Base-by-base conservation (phyloP, 2,113 vertebrate genomes). In the Psittacula cyanocephala region DNA sequence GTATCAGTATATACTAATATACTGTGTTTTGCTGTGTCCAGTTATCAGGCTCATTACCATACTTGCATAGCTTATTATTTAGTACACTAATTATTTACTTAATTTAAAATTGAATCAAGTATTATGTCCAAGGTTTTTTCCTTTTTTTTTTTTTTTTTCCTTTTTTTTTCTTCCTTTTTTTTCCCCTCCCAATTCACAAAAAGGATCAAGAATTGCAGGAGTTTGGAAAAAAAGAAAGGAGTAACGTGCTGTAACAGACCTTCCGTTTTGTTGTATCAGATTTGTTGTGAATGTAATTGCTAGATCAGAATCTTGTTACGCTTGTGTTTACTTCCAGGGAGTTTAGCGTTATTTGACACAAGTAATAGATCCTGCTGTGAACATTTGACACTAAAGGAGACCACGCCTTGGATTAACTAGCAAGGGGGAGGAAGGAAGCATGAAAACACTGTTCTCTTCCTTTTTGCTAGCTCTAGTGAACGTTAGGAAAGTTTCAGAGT, bases 321-420 rank as follows among this genome's bases (percentile, higher is more conserved):
- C 9, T 67, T 83, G 29, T 43, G 27, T 62, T 96, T 92, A 63
- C 35, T 80, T 43, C 55, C 57, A 63, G n/a, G 23, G 72, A 74
- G 44, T 59, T 79, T 31, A 88, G 71, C 44, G 77, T 64, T 33
- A 57, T 72, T 83, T 69, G 68, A 74, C 64, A 83, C 24, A 90
- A 90, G 10, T 52, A 82, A 46, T 24, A 86, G 35, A 10, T 81
- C 29, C 35, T 86, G 25, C 43, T 88, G 46, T 39, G 70, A 96
- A 84, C 22, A 50, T 41, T 23, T 71, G 39, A 70, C 65, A 43
- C 31, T 39, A 49, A 65, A 72, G 75, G 17, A 89, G 63, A 67
- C 7, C 0, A 0, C 8, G 14, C 25, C 41, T 16, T 27, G 81
- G 24, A 63, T 10, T 29, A 88, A 63, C 19, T 55, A 57, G 35